These are phyloP conservation scores for Brachionus rotundiformis DNA, from an alignment of 1,140 invertebrate species.

Conservation along the genomic window DNA sequence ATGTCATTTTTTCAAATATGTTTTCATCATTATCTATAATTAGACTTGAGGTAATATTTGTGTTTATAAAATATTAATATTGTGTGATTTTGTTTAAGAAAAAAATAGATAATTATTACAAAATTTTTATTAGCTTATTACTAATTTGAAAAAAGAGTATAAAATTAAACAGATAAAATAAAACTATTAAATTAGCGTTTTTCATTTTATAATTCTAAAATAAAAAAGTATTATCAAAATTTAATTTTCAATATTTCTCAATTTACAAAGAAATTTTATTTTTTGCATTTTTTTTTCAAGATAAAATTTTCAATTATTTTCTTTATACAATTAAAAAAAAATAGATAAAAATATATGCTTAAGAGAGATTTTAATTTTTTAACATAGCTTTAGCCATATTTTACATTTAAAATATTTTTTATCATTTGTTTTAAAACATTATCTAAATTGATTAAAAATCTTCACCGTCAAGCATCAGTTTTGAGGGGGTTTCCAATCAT, in stretches of 20 bases:
- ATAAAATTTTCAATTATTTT: neutral
- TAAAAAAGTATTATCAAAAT: no score
- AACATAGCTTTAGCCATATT: neutral
- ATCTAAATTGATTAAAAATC: neutral
- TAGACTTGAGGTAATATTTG: no score
- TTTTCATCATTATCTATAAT: no score
- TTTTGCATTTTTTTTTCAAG: neutral
- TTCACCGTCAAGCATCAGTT: neutral
- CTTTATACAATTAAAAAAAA: conserved; percentile 3
- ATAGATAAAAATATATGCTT: neutral
- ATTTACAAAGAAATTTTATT: neutral
- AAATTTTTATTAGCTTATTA: neutral
- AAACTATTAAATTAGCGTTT: no score
- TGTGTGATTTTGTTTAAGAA: no score
- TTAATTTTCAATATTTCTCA: neutral
- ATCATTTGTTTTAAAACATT: neutral
- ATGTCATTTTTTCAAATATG: no score
- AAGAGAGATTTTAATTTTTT: neutral
- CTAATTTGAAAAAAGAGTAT: neutral
- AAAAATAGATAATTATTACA: neutral
- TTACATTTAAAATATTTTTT: neutral
- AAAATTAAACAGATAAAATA: neutral
- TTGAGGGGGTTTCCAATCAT: neutral
- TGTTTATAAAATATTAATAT: no score
- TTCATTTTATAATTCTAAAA: no score